These are phyloP conservation scores for Typhlichthys subterraneus DNA, from an alignment of 2,797 vertebrate genomes.

Conservation along the genomic window DNA sequence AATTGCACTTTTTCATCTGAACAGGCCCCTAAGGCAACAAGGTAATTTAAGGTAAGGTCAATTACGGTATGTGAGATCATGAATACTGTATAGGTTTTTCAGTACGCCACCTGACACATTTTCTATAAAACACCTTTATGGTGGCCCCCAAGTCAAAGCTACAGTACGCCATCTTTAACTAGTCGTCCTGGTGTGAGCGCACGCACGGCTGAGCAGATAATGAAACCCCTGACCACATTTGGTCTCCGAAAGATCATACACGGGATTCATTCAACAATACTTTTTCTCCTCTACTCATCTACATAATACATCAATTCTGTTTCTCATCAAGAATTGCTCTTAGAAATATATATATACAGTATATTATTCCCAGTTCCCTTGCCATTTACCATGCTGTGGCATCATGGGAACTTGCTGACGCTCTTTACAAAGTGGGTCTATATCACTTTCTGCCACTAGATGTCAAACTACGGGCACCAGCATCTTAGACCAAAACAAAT, in stretches of 20 bases:
- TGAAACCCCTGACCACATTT: conserved; percentile 57
- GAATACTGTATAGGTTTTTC: not conserved
- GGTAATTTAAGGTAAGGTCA: too few species aligned
- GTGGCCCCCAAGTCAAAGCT: conserved; percentile 39
- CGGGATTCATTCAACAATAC: conserved; percentile 47
- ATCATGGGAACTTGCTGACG: conserved; percentile 46
- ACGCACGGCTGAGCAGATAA: conserved; percentile 68
- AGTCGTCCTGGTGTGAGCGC: too few species aligned
- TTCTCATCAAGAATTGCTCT: conserved; percentile 51
- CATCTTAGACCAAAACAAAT: too few species aligned
- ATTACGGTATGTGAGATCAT: too few species aligned
- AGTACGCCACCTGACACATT: conserved; percentile 62
- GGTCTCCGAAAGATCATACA: conserved; percentile 47
- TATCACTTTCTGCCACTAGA: not conserved
- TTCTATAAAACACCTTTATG: conserved; percentile 54
- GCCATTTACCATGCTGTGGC: conserved; percentile 29
- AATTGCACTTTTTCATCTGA: too few species aligned
- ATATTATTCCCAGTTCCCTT: conserved; percentile 48
- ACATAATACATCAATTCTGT: conserved; percentile 66
- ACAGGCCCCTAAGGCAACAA: too few species aligned
- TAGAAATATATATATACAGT: conserved; percentile 55
- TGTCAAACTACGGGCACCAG: too few species aligned
- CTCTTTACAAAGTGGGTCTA: conserved; percentile 39
- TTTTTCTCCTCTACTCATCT: conserved; percentile 65
- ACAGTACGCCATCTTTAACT: too few species aligned